A percentile compares a stretch with the other conserved stretches of the same genome.
These are phyloP conservation scores for Pteruthius melanotis DNA, from an alignment of 2,113 vertebrate species.

Conservation along the genomic window DNA sequence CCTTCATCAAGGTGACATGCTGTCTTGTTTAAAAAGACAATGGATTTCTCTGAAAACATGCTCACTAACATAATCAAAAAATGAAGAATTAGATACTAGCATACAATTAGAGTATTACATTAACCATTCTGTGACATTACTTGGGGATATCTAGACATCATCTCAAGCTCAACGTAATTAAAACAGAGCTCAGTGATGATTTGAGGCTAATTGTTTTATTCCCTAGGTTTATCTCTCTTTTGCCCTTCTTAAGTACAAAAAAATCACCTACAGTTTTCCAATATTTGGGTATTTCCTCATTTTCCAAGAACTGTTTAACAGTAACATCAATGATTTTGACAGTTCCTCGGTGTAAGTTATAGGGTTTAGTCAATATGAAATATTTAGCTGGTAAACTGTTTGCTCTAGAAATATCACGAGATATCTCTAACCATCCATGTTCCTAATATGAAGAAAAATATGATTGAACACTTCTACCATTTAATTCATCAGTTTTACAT, in stretches of 20 bases:
- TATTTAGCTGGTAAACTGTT: background rate
- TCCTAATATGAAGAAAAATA: background rate
- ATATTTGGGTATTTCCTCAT: background rate
- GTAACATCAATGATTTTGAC: background rate
- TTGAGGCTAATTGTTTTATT: constrained; percentile 41
- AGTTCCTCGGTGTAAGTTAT: background rate
- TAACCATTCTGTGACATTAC: constrained; percentile 3
- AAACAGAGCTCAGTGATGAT: background rate
- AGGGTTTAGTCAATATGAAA: background rate
- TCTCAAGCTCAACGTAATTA: constrained; percentile 10
- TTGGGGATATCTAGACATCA: background rate
- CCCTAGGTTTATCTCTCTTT: background rate
- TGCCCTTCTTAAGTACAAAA: background rate
- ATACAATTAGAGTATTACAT: background rate
- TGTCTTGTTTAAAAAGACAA: background rate
- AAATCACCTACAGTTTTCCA: background rate
- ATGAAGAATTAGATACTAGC: background rate
- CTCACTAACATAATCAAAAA: background rate
- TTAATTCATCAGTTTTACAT: background rate
- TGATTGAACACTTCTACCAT: background rate
- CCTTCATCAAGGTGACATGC: background rate
- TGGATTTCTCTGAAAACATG: background rate
- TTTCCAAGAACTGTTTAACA: background rate
- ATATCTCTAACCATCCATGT: background rate
- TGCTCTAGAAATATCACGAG: background rate